Conservation (phyloP, 2,888 invertebrate species). For the Portevinia maculata region DNA sequence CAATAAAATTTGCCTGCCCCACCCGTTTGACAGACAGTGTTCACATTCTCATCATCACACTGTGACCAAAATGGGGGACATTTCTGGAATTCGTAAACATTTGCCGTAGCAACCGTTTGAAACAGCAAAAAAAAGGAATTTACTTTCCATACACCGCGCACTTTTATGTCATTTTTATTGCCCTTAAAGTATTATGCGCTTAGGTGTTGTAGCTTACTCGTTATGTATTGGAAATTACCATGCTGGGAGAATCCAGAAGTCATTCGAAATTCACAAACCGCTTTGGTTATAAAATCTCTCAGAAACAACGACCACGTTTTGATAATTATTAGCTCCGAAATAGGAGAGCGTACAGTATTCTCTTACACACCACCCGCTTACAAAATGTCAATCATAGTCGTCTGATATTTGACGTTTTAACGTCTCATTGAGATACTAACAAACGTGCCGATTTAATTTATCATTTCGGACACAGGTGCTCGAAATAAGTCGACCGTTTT, state of each 20-base stretch:
- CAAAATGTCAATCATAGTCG: constrained; percentile 20
- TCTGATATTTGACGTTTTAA: constrained; percentile 14
- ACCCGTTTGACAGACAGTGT: constrained; percentile 8
- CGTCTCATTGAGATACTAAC: neutral
- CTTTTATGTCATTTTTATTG: constrained; percentile 41
- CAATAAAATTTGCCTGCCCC: constrained; percentile 24
- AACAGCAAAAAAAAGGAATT: neutral
- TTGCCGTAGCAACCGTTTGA: constrained; percentile 1
- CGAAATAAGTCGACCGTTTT: constrained; percentile 36
- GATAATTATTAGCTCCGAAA: constrained; percentile 28
- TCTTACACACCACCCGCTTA: neutral
- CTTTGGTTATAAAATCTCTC: constrained; percentile 26
- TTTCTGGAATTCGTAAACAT: constrained; percentile 49
- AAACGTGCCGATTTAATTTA: constrained; percentile 52
- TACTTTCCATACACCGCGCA: constrained; percentile 10
- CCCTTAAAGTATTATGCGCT: constrained; percentile 37
- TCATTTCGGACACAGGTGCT: constrained; percentile 52
- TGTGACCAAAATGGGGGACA: constrained; percentile 15
- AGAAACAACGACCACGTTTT: constrained; percentile 48
- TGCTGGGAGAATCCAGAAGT: constrained; percentile 37
- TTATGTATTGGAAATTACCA: constrained; percentile 34
- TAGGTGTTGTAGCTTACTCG: constrained; percentile 24
- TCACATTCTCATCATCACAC: constrained; percentile 17
- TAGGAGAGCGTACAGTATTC: constrained; percentile 15
- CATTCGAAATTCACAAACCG: constrained; percentile 44